These are phyloP conservation scores for Nymphalis io DNA, from an alignment of 1,140 invertebrate genomes.

Conservation along the genomic window DNA sequence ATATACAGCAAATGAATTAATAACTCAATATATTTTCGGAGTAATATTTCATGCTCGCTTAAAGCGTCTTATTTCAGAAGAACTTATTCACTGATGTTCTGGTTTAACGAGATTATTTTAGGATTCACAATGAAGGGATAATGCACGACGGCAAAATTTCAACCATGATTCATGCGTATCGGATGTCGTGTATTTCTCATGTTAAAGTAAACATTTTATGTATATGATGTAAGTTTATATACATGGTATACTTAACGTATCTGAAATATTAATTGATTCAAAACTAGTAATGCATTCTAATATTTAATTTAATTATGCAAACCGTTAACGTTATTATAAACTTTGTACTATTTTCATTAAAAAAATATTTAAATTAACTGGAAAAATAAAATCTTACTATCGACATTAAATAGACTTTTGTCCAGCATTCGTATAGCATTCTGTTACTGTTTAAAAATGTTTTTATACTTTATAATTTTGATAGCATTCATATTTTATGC, in stretches of 20 bases:
- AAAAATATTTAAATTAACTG: too few species aligned
- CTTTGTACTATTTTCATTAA: too few species aligned
- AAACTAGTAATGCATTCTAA: too few species aligned
- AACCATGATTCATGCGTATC: constrained; percentile 30
- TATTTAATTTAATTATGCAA: background rate
- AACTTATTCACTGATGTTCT: constrained; percentile 27
- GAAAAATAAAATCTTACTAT: too few species aligned
- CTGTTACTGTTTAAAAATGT: too few species aligned
- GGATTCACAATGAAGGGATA: constrained; percentile 22
- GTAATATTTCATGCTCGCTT: constrained; percentile 13
- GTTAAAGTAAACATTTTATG: background rate
- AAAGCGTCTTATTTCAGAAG: constrained; percentile 22
- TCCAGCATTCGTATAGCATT: too few species aligned
- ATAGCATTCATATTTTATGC: too few species aligned
- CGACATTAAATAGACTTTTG: too few species aligned
- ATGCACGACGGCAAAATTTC: constrained; percentile 21
- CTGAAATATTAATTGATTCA: too few species aligned
- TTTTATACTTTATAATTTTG: too few species aligned
- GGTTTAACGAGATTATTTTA: constrained; percentile 40
- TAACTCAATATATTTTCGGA: background rate
- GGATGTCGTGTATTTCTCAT: constrained; percentile 14
- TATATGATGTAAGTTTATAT: background rate
- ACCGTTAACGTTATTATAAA: too few species aligned
- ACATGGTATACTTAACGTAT: background rate
- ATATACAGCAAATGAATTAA: background rate